Percentiles rank a stretch among this genome's conserved stretches.
These are phyloP conservation scores for Podarcis cretensis DNA, from an alignment of 2,113 vertebrate species.

Conservation along the genomic window DNA sequence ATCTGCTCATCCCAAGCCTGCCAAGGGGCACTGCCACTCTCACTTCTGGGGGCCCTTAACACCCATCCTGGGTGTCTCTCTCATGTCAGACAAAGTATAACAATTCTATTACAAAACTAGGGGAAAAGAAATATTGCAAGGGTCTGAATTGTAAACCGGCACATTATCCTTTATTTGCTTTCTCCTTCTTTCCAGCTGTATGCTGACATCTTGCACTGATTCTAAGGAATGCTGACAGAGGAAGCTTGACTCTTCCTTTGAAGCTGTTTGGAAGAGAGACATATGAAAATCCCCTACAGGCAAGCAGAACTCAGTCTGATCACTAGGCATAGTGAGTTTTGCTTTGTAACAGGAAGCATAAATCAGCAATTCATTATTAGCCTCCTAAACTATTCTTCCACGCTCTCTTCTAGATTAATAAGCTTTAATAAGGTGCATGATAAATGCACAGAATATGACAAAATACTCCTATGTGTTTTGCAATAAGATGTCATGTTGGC, in stretches of 20 bases:
- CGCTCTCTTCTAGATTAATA: rapidly evolving
- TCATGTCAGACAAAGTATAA: neutral
- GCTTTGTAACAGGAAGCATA: constrained; percentile 26
- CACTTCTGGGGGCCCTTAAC: neutral
- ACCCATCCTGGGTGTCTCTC: neutral
- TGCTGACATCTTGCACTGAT: constrained; percentile 43
- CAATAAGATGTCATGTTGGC: rapidly evolving
- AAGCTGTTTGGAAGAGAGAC: constrained; percentile 37
- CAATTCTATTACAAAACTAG: neutral
- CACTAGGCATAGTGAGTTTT: neutral
- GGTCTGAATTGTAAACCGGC: constrained; percentile 17
- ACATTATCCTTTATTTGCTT: constrained; percentile 10
- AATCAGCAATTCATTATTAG: neutral
- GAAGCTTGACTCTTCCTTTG: neutral
- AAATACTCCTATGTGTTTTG: neutral
- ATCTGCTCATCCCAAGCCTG: neutral
- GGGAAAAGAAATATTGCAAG: neutral
- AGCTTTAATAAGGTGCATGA: neutral
- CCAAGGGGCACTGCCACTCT: neutral
- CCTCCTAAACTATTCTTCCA: constrained; percentile 11
- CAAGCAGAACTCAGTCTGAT: neutral
- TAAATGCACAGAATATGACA: rapidly evolving
- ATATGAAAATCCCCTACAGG: constrained; percentile 37
- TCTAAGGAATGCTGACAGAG: constrained; percentile 44
- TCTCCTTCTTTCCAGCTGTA: constrained; percentile 15